These are phyloP conservation scores for Syngnathus acus DNA, from an alignment of 2,797 vertebrate genomes.

Conservation along the genomic window DNA sequence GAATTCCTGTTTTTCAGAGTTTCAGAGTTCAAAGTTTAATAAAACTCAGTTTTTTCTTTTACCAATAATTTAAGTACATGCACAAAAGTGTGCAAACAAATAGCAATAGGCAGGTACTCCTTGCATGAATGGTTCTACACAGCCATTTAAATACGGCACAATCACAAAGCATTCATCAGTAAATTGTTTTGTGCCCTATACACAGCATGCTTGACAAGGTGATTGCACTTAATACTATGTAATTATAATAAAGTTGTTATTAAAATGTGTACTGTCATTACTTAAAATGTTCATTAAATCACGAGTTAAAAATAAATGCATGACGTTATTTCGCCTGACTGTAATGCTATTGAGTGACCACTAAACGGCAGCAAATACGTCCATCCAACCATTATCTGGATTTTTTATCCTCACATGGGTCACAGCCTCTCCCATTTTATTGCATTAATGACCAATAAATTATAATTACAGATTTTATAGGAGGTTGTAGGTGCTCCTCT, in stretches of 20 bases:
- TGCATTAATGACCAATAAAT: slow-evolving; percentile 3
- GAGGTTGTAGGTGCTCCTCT: neutral
- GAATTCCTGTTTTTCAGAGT: slow-evolving; percentile 3
- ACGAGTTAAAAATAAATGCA: neutral
- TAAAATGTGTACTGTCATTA: neutral
- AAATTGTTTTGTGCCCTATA: neutral
- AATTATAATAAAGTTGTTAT: neutral
- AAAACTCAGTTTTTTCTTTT: slow-evolving; percentile 1
- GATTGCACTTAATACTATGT: neutral
- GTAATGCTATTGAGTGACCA: slow-evolving; percentile 31
- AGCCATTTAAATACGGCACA: slow-evolving; percentile 17
- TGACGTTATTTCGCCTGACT: neutral
- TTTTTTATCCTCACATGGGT: too few relatives aligned
- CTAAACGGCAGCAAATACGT: slow-evolving; percentile 32
- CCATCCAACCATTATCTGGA: too few relatives aligned
- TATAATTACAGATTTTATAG: neutral
- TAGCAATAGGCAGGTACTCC: slow-evolving; percentile 46
- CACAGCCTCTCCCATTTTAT: neutral
- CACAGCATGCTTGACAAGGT: neutral
- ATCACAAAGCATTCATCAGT: neutral
- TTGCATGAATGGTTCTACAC: slow-evolving; percentile 28
- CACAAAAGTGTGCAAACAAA: slow-evolving; percentile 15
- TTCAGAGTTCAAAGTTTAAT: neutral
- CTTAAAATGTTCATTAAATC: neutral
- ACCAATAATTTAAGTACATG: slow-evolving; percentile 14